Conservation (phyloP, 2,888 invertebrate species). For the Smittia sp. region DNA sequence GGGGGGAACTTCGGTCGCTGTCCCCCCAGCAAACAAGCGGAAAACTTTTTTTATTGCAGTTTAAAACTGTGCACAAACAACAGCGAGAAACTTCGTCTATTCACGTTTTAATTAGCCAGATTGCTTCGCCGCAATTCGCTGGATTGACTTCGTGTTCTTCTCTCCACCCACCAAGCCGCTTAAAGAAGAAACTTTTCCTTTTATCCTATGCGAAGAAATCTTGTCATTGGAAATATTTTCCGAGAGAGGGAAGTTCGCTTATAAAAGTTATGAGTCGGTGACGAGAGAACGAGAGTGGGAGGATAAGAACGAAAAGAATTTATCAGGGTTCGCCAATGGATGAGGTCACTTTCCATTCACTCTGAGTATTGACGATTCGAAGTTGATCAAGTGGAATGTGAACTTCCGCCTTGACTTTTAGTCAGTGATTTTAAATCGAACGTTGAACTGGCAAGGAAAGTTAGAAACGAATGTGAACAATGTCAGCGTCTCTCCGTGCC, state of each 20-base stretch:
- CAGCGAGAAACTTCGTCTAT: slow-evolving; percentile 3
- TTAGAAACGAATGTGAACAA: too few species aligned
- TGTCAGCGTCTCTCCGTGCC: too few species aligned
- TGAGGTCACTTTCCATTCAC: neutral
- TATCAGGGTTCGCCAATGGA: neutral
- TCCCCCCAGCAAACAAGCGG: neutral
- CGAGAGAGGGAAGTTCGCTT: neutral
- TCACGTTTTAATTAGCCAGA: slow-evolving; percentile 29
- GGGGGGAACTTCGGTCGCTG: neutral
- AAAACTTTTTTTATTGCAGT: slow-evolving; percentile 28
- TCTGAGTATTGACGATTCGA: too few species aligned
- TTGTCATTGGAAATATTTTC: neutral
- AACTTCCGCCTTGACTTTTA: too few species aligned
- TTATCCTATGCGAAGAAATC: too few species aligned
- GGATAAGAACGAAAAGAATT: neutral
- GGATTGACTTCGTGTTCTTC: neutral
- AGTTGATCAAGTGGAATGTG: too few species aligned
- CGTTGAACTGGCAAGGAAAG: too few species aligned
- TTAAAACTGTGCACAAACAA: neutral
- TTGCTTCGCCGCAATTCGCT: slow-evolving; percentile 30
- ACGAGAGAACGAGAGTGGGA: neutral
- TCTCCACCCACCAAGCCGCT: slow-evolving; percentile 17
- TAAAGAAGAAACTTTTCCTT: neutral
- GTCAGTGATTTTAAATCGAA: too few species aligned
- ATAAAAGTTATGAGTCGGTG: neutral